Percentiles rank a stretch among this genome's conserved stretches.
Conservation (phyloP, 2,888 invertebrate species). For the Drosophila neutralis region DNA sequence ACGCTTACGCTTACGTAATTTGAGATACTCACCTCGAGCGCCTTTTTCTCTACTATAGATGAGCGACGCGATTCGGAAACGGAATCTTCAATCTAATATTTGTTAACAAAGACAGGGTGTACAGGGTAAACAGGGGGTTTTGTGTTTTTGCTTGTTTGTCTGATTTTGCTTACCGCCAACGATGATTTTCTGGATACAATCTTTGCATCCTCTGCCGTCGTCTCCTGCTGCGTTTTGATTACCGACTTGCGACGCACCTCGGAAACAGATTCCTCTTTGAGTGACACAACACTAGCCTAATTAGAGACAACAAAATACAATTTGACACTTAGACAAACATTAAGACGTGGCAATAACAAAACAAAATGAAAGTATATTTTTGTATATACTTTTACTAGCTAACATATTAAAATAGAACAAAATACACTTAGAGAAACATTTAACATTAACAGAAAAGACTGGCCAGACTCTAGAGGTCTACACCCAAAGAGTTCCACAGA, state of each 20-base stretch:
- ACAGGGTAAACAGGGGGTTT: not conserved
- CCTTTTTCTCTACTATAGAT: conserved; percentile 81
- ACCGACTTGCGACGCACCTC: conserved; percentile 79
- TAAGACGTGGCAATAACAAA: not conserved
- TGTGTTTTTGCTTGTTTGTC: not conserved
- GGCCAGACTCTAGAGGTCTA: too few relatives aligned
- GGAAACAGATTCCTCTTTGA: conserved; percentile 76
- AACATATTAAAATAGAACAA: not conserved
- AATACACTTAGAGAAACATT: not conserved
- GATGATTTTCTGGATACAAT: conserved; percentile 81
- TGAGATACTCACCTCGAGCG: conserved; percentile 76
- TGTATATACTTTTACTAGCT: too few relatives aligned
- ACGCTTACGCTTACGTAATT: not conserved
- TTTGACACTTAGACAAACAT: not conserved
- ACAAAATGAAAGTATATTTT: not conserved
- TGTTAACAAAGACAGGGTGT: not conserved
- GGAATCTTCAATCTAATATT: conserved; percentile 71
- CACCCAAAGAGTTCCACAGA: too few relatives aligned
- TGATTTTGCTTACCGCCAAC: conserved; percentile 70
- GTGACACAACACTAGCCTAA: conserved; percentile 67
- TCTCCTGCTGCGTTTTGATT: conserved; percentile 64
- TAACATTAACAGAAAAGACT: not conserved
- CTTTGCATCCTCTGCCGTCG: conserved; percentile 66
- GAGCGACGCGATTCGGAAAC: conserved; percentile 78
- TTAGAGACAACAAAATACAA: conserved; percentile 8